Evolutionary conservation across 2,113 vertebrate species (phyloP), one percentile per base, ranked within the genome.

Genomic region (Apistogramma diplotaenia): DNA sequence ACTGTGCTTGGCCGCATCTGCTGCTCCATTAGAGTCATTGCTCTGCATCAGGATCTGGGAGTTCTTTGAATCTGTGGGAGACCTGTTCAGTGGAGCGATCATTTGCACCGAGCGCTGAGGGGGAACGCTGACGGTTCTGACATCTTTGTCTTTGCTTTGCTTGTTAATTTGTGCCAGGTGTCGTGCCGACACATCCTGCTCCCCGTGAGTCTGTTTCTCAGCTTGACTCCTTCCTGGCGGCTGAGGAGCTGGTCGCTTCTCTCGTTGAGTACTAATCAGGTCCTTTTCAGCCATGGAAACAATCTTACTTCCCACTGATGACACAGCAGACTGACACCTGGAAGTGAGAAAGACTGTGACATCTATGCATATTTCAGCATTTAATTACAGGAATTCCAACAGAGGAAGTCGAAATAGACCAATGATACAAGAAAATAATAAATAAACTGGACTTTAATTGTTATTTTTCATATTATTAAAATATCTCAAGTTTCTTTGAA

Each of bases 211-310:
- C 9, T 2, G 72, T 8, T 67, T 74, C 46, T 73, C 76, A 3
- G 54, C n/a, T 59, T 21, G 67, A 60, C 12, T 83, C 40, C 54
- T 87, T 82, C 72, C 83, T 15, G 94, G 93, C 37, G 94, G 93
- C 73, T 54, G 85, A 71, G 94, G 95, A 76, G 95, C 94, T 4
- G n/a, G 82, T 10, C 87, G 87, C 75, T 83, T 94, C 65, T 92
- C 90, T 46, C 23, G 67, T 35, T 86, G 85, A 18, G 58, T 9
- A 23, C 49, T 23, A 46, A 74, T 27, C 12, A 54, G 51, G 16
- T 90, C 84, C 58, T 74, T 90, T 53, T 89, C 74, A 51, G 78
- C 73, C 21, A 37, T 4, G 12, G 73, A 55, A 46, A 65, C 4
- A 0, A 53, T 31, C 37, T 35, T 40, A 72, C 81, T 79, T 74